Conservation (phyloP, 2,888 invertebrate genomes). For the Cerceris ruficornis region DNA sequence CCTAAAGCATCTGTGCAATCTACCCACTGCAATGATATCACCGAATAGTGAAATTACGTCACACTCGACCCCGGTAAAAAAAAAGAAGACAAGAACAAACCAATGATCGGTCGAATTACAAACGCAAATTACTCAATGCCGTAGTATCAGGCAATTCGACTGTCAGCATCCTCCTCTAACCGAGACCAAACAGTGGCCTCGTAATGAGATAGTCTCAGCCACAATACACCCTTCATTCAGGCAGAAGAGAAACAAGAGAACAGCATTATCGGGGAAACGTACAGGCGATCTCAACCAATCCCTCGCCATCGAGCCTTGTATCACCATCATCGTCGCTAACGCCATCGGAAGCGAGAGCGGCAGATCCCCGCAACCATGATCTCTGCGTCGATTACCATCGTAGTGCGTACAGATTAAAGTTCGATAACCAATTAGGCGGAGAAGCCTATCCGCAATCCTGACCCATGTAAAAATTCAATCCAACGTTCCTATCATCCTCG, state of each 20-base stretch:
- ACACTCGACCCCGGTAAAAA: not conserved
- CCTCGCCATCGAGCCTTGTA: slow-evolving; percentile 57
- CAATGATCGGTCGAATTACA: slow-evolving; percentile 54
- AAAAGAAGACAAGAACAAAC: slow-evolving; percentile 5
- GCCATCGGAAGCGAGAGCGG: slow-evolving; percentile 32
- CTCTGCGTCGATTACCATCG: slow-evolving; percentile 27
- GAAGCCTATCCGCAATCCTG: slow-evolving; percentile 16
- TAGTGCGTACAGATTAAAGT: slow-evolving; percentile 10
- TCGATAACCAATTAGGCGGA: slow-evolving; percentile 37
- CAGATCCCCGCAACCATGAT: slow-evolving; percentile 35
- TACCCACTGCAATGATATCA: not conserved
- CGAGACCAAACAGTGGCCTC: slow-evolving; percentile 72
- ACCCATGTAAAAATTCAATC: not conserved
- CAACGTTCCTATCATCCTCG: not conserved
- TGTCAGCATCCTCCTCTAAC: slow-evolving; percentile 52
- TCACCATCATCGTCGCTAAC: slow-evolving; percentile 49
- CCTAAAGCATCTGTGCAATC: no score
- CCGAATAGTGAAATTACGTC: not conserved
- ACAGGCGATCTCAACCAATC: slow-evolving; percentile 68
- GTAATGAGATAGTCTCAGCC: slow-evolving; percentile 76
- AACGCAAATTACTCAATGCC: slow-evolving; percentile 70
- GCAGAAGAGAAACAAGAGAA: slow-evolving; percentile 80
- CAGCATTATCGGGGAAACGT: slow-evolving; percentile 76
- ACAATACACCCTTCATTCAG: slow-evolving; percentile 78
- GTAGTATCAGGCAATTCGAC: slow-evolving; percentile 51